Percentiles rank a stretch among this genome's conserved stretches.
phyloP scores from a whole-genome alignment of 2,888 invertebrate genomes.

The Galerucella pusilla region DNA sequence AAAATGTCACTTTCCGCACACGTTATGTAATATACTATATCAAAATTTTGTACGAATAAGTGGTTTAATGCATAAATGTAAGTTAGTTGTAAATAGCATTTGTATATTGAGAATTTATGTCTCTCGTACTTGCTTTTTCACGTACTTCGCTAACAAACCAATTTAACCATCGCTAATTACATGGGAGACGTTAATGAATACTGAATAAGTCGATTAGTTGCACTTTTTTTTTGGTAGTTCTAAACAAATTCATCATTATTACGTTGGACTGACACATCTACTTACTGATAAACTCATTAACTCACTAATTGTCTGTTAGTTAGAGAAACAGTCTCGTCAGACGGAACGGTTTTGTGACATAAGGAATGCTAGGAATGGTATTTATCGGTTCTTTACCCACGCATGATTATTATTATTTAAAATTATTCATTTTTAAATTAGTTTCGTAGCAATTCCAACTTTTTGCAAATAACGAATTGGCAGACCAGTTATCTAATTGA shows the following conservation, averaged over 20 bases:
- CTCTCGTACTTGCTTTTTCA: constrained; percentile 11
- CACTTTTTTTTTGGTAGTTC: constrained; percentile 44
- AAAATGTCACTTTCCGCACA: too few species aligned
- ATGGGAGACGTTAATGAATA: constrained; percentile 34
- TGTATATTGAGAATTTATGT: neutral
- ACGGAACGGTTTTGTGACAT: constrained; percentile 24
- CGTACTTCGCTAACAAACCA: constrained; percentile 7
- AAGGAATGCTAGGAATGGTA: constrained; percentile 11
- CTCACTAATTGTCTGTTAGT: constrained; percentile 47
- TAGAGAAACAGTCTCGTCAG: constrained; percentile 31
- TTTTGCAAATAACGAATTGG: neutral
- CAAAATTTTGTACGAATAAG: too few species aligned
- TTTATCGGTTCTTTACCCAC: neutral
- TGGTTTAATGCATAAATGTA: neutral
- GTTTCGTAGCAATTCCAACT: neutral
- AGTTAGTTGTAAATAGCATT: constrained; percentile 1
- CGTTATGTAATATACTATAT: too few species aligned
- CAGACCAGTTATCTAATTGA: too few species aligned
- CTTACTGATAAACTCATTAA: constrained; percentile 51
- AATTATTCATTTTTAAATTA: neutral
- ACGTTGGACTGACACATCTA: constrained; percentile 34
- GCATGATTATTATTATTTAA: neutral
- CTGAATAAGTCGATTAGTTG: constrained; percentile 45
- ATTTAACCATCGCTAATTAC: constrained; percentile 16
- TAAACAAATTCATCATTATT: constrained; percentile 49